Evolutionary conservation across 1,140 invertebrate genomes (phyloP).

Genomic region (Dendroctonus ponderosae): DNA sequence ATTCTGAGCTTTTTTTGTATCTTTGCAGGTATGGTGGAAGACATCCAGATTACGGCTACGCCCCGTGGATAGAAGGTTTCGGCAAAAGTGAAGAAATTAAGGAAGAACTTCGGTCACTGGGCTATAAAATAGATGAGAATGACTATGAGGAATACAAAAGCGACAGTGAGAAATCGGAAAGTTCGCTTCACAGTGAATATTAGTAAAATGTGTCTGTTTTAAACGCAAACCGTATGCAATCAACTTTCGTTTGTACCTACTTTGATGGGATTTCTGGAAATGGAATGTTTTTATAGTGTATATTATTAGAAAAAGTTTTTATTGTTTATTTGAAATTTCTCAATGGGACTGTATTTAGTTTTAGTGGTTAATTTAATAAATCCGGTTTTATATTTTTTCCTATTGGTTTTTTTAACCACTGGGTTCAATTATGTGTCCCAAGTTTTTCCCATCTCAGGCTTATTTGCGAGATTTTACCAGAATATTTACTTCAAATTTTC

Average conservation of each 20-base stretch:
- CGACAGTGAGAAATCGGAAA: constrained; percentile 13
- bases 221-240: neutral
- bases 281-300: no score
- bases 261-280: no score
- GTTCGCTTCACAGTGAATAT: neutral
- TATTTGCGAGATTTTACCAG: no score
- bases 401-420: no score
- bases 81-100: constrained; percentile 58
- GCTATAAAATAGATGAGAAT: constrained; percentile 53
- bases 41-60: constrained; percentile 69
- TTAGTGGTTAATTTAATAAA: no score
- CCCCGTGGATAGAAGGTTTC: constrained; percentile 69
- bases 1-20: neutral
- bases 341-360: no score
- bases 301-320: no score
- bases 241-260: neutral
- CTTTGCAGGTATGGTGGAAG: constrained; percentile 59
- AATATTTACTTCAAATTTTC: no score
- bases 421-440: no score
- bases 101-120: constrained; percentile 63
- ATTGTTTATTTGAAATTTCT: no score
- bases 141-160: constrained; percentile 14
- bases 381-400: no score
- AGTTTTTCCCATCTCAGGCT: no score
- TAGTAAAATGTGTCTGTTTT: neutral